Evolutionary conservation across 2,797 vertebrate genomes (phyloP).

Genomic region (Onychomys arenicola): DNA sequence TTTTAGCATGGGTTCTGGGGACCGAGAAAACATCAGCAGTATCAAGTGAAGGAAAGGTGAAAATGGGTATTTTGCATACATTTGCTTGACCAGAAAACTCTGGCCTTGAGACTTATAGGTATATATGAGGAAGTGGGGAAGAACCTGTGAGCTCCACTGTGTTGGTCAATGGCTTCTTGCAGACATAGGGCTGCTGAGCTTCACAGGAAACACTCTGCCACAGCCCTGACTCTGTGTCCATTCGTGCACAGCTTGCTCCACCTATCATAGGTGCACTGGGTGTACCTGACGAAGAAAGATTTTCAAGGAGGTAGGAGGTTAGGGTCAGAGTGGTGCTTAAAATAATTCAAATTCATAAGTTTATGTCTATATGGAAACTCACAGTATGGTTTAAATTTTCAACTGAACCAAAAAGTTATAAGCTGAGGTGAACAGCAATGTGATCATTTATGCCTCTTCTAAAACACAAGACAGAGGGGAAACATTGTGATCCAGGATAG

Average conservation of each 20-base stretch:
- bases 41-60: conserved; percentile 23
- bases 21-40: not conserved
- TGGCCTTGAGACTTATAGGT: not conserved
- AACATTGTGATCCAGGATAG: not conserved
- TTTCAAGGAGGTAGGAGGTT: conserved; percentile 34
- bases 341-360: conserved; percentile 30
- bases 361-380: conserved; percentile 22
- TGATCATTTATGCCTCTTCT: conserved; percentile 9
- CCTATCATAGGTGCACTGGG: conserved; percentile 80
- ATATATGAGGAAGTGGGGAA: not conserved
- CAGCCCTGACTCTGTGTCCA: conserved; percentile 87
- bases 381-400: conserved; percentile 35
- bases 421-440: not conserved
- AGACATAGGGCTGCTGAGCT: conserved; percentile 92
- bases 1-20: not conserved
- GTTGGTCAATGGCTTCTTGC: conserved; percentile 90
- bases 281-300: conserved; percentile 84
- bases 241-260: conserved; percentile 91
- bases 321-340: not conserved
- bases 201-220: conserved; percentile 91
- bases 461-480: not conserved
- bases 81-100: conserved; percentile 46
- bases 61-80: not conserved
- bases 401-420: conserved; percentile 29
- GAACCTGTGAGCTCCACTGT: conserved; percentile 87